Evolutionary conservation across 2,113 vertebrate genomes (phyloP).

Genomic region (Agapornis roseicollis): DNA sequence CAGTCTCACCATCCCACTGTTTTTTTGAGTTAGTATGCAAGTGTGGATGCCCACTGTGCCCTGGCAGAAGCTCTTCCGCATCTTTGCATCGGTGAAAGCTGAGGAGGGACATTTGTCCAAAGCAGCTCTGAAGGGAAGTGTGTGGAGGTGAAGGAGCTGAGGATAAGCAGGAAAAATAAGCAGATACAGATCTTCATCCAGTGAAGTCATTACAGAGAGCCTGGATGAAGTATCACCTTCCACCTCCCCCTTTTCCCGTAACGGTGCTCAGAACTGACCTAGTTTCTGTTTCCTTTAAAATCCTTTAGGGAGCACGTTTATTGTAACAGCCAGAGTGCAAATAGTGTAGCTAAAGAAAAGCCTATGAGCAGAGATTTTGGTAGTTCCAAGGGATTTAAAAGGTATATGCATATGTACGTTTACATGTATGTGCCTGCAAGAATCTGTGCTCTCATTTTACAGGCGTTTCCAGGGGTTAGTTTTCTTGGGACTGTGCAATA

Average conservation of each 20-base stretch:
- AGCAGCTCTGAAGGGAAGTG: background rate
- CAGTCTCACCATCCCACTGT: fast-evolving
- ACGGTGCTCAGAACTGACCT: background rate
- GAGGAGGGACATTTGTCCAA: background rate
- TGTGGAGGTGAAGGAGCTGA: background rate
- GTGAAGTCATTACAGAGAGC: background rate
- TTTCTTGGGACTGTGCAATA: background rate
- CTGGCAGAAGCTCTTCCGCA: background rate
- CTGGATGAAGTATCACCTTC: background rate
- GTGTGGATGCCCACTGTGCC: background rate
- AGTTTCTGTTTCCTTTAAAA: background rate
- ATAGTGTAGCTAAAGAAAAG: background rate
- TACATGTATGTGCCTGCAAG: fast-evolving
- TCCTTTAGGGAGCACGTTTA: background rate
- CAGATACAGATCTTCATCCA: background rate
- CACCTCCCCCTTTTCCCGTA: fast-evolving
- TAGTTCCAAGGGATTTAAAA: background rate
- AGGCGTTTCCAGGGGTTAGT: background rate
- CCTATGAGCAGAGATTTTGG: background rate
- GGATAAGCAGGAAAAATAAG: background rate
- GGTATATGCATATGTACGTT: fast-evolving
- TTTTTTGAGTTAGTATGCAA: background rate
- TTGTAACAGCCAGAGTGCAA: background rate
- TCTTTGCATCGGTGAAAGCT: background rate
- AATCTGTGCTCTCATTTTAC: fast-evolving